Evolutionary conservation across 2,113 vertebrate genomes (phyloP), one percentile per base, ranked within the genome.

Genomic region (Drymodes brunneopygia): DNA sequence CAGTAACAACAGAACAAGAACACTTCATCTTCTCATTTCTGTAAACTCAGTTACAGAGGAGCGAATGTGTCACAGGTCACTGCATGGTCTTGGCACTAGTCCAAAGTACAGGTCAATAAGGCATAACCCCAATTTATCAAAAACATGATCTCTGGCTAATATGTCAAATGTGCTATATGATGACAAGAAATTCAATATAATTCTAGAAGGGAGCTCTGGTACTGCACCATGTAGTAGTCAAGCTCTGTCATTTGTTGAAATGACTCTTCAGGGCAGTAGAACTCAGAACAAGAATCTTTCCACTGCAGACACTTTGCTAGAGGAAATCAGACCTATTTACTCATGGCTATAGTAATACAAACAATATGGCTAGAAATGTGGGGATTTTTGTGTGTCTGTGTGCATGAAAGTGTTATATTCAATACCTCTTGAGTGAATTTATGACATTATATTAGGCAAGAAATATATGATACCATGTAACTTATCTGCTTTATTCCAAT

Each of bases 51-150:
- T 81, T 67, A 72, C 36, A 74, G 31, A 71, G 20, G 22, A 89
- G 11, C 4, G 11, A 91, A 38, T 81, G 48, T 44, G 48, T 64
- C 72, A 75, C 24, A 81, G 80, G 45, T 45, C 71, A 58, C 64
- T 62, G 60, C 82, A 87, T 27, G 58, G 10, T 47, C 47, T 78
- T 86, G 83, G 44, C 53, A 60, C 11, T 47, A n/a, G 40, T 64
- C 50, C 81, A 71, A 31, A 14, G 4, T 17, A 31, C 42, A 28
- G 16, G 60, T 64, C 91, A 91, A 14, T 45, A 64, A 81, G 57
- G 33, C 36, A 56, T 56, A 91, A 81, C 48, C 38, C 21, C 9
- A 81, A 88, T 89, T 87, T 91, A 91, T 84, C 60, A 71, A 22
- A 13, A 89, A n/a, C 18, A 7, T n/a, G 56, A 54, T 56, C 51